Conservation (phyloP, 2,113 vertebrate species). For the Microcebus lehilahytsara region DNA sequence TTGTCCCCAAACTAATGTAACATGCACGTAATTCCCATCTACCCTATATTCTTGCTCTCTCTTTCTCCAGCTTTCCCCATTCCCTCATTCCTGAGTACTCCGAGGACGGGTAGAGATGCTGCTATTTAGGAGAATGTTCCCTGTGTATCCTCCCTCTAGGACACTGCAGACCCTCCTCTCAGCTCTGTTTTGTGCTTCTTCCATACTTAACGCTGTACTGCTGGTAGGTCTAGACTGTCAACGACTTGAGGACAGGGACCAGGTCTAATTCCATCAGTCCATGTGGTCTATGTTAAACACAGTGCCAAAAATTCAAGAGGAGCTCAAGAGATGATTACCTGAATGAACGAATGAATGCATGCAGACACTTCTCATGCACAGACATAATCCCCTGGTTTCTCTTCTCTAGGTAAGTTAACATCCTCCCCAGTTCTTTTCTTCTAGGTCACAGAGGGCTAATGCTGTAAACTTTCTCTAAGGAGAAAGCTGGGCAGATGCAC, state of each 20-base stretch:
- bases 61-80: not conserved
- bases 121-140: not conserved
- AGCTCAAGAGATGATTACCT: not conserved
- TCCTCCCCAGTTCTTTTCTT: not conserved
- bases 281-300: not conserved
- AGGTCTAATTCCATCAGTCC: not conserved
- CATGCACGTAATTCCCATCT: not conserved
- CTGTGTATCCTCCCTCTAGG: not conserved
- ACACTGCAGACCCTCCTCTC: not conserved
- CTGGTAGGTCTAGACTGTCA: not conserved
- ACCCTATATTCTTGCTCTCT: not conserved
- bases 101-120: not conserved
- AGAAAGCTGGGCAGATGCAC: constrained; percentile 83
- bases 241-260: not conserved
- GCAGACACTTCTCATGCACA: not conserved
- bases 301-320: not conserved
- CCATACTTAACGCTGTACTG: not conserved
- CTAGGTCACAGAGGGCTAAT: constrained; percentile 56
- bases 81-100: not conserved
- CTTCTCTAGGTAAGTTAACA: not conserved
- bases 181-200: not conserved
- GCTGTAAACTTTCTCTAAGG: constrained; percentile 59
- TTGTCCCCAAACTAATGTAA: not conserved
- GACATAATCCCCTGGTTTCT: not conserved
- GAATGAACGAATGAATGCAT: not conserved